These are phyloP conservation scores for Dusona sp. DNA, from an alignment of 2,888 invertebrate genomes.

Conservation along the genomic window DNA sequence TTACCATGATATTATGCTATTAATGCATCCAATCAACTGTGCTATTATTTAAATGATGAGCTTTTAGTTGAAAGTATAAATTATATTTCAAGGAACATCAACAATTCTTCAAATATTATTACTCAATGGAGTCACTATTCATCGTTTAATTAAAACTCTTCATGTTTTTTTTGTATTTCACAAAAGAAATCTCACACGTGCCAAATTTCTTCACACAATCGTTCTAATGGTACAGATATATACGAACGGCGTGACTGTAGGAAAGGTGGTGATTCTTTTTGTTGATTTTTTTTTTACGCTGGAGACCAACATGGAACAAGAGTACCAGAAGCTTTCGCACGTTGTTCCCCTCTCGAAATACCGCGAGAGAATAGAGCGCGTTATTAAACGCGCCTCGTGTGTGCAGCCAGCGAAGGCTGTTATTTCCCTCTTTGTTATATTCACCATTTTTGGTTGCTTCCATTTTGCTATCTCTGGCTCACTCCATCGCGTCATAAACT, in stretches of 20 bases:
- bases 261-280: constrained; percentile 1
- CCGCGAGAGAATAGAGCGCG: constrained; percentile 44
- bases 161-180: not conserved
- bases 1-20: constrained; percentile 2
- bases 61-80: not conserved
- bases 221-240: constrained; percentile 1
- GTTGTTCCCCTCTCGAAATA: constrained; percentile 32
- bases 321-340: constrained; percentile 29
- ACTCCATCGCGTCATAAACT: constrained; percentile 31
- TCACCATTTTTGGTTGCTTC: constrained; percentile 47
- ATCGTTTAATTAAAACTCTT: not conserved
- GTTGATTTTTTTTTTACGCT: constrained; percentile 1
- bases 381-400: constrained; percentile 59
- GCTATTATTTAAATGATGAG: not conserved
- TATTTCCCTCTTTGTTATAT: constrained; percentile 55
- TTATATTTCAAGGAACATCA: not conserved
- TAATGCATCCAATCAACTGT: not conserved
- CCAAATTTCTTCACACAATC: constrained; percentile 18
- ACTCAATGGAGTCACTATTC: not conserved
- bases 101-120: not conserved
- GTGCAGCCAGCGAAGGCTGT: constrained; percentile 20
- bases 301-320: constrained; percentile 5
- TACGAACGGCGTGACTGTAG: constrained; percentile 6
- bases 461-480: constrained; percentile 42
- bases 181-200: constrained; percentile 7